These are phyloP conservation scores for Xylocampa areola DNA, from an alignment of 2,888 invertebrate species.

Conservation along the genomic window DNA sequence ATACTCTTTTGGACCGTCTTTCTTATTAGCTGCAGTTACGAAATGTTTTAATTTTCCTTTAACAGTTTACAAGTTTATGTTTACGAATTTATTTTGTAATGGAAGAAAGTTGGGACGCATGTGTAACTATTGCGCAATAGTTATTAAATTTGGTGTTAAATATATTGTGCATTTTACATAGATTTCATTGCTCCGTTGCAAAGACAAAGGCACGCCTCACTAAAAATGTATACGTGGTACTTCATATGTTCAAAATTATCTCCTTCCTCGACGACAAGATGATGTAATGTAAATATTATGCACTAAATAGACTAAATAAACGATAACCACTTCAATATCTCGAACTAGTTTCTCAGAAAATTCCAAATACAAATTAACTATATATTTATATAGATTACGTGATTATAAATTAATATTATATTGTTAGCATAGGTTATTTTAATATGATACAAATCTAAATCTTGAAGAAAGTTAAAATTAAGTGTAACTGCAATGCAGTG, in stretches of 20 bases:
- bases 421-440: slow-evolving; percentile 46
- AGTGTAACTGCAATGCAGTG: slow-evolving; percentile 73
- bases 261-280: neutral
- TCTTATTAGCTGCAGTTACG: too few relatives aligned
- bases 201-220: too few relatives aligned
- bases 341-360: slow-evolving; percentile 32
- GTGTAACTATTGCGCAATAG: too few relatives aligned
- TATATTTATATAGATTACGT: slow-evolving; percentile 34
- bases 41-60: too few relatives aligned
- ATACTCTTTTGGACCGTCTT: too few relatives aligned
- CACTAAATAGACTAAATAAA: neutral
- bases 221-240: too few relatives aligned
- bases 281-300: neutral
- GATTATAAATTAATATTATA: slow-evolving; percentile 44
- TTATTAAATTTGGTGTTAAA: too few relatives aligned
- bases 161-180: too few relatives aligned
- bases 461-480: slow-evolving; percentile 44
- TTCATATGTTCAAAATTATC: neutral
- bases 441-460: slow-evolving; percentile 43
- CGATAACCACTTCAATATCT: slow-evolving; percentile 20
- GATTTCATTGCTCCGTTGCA: too few relatives aligned
- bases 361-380: slow-evolving; percentile 7
- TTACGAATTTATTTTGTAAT: too few relatives aligned
- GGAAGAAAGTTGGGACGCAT: too few relatives aligned
- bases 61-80: too few relatives aligned